phyloP scores from a whole-genome alignment of 2,797 vertebrate genomes.

The Lacerta viridis region DNA sequence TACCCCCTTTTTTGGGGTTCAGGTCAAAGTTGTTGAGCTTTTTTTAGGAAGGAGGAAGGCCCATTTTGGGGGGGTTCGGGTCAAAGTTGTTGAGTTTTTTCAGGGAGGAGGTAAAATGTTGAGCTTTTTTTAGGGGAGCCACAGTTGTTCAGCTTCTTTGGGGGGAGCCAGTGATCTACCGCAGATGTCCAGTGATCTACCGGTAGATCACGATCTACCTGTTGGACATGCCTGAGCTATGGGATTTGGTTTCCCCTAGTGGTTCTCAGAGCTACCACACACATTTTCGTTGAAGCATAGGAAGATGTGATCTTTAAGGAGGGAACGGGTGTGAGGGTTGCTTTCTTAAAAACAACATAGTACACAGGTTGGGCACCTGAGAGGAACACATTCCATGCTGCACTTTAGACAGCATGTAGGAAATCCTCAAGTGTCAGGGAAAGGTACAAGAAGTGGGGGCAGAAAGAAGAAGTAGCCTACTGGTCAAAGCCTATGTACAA shows the following conservation, averaged over 20 bases:
- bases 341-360: neutral
- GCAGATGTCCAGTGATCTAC: too few relatives aligned
- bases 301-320: neutral
- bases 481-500: neutral
- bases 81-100: too few relatives aligned
- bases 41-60: too few relatives aligned
- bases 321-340: neutral
- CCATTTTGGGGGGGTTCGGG: too few relatives aligned
- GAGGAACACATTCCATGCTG: neutral
- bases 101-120: too few relatives aligned
- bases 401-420: neutral
- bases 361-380: neutral
- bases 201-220: too few relatives aligned
- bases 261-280: neutral
- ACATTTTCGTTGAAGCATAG: neutral
- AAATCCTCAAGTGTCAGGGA: constrained; percentile 23
- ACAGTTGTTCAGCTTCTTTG: too few relatives aligned
- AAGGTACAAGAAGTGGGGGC: neutral
- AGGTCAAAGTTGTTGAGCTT: too few relatives aligned
- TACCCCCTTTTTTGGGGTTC: too few relatives aligned
- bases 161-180: too few relatives aligned
- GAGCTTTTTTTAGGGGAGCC: too few relatives aligned
- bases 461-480: neutral
- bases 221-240: neutral
- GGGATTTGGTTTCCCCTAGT: neutral